phyloP scores from a whole-genome alignment of 92 coral and sea anemone genomes.

The Umimayanthus kanabou region DNA sequence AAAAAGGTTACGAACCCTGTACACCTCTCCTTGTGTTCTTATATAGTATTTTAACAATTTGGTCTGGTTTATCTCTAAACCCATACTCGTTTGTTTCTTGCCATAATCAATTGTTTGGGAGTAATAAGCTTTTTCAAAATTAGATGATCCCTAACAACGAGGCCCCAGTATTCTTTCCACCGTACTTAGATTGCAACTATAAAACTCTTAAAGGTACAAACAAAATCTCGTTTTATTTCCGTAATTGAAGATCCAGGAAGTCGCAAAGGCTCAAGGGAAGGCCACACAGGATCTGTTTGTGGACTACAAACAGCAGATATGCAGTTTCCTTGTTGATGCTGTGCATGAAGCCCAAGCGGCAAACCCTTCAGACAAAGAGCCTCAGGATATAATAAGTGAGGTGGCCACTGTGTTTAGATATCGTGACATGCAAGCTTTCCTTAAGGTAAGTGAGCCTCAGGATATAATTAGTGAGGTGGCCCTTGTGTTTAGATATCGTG shows the following conservation, averaged over 20 bases:
- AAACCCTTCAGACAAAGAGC: conserved; percentile 62
- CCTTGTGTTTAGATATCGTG: conserved; percentile 86
- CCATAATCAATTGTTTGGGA: too few species aligned
- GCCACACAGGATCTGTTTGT: conserved; percentile 77
- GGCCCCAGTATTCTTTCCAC: too few species aligned
- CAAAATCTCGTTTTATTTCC: too few species aligned
- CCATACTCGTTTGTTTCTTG: too few species aligned
- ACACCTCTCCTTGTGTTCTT: too few species aligned
- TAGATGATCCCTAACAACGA: too few species aligned
- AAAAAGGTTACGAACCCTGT: too few species aligned
- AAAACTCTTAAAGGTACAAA: too few species aligned
- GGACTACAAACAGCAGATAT: conserved; percentile 82
- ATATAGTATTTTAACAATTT: too few species aligned
- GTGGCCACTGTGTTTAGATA: conserved; percentile 91
- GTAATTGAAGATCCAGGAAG: conserved; percentile 78
- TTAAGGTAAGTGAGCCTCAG: conserved; percentile 62
- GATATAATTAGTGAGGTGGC: conserved; percentile 81
- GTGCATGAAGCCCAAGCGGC: conserved; percentile 65
- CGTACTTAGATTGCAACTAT: too few species aligned
- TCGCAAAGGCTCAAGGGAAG: conserved; percentile 80
- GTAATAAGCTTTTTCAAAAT: too few species aligned
- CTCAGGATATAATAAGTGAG: conserved; percentile 69
- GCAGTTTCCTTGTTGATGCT: conserved; percentile 89
- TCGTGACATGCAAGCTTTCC: conserved; percentile 78
- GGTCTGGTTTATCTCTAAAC: too few species aligned